Conservation (phyloP, 30 jellyfish, hydroid and myxozoan species). For the Phacellophora camtschatica region DNA sequence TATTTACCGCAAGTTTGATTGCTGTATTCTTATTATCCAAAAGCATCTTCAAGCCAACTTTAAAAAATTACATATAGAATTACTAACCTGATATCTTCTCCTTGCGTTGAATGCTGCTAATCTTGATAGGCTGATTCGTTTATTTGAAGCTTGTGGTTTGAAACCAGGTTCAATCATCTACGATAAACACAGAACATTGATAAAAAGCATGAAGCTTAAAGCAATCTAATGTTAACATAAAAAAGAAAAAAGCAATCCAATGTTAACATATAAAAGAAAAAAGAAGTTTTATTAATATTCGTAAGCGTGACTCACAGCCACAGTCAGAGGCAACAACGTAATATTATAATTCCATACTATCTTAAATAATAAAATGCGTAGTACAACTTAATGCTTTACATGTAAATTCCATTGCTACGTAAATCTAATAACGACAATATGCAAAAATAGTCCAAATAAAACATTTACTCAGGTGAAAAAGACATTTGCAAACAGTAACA, state of each 20-base stretch:
- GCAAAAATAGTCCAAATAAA: not conserved
- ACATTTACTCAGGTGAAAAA: not conserved
- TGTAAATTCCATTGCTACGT: no score
- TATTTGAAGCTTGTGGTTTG: conserved; percentile 73
- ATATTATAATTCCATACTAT: no score
- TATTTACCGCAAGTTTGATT: not conserved
- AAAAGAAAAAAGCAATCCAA: no score
- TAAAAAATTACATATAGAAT: not conserved
- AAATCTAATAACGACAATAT: no score
- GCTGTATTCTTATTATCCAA: not conserved
- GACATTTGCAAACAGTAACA: not conserved
- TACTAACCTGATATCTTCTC: conserved; percentile 82
- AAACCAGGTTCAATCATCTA: conserved; percentile 85
- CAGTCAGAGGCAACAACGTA: no score
- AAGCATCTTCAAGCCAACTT: not conserved
- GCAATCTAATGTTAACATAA: no score
- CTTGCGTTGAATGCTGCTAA: conserved; percentile 99
- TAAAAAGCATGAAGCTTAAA: no score
- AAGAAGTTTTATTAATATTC: no score
- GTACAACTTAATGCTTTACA: no score
- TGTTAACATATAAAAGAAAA: no score
- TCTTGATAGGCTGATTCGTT: conserved; percentile 84
- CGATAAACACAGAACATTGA: not conserved
- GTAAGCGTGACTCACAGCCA: no score
- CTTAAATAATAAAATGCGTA: no score